These are phyloP conservation scores for Smittia sp. DNA, from an alignment of 2,888 invertebrate species.

Conservation along the genomic window DNA sequence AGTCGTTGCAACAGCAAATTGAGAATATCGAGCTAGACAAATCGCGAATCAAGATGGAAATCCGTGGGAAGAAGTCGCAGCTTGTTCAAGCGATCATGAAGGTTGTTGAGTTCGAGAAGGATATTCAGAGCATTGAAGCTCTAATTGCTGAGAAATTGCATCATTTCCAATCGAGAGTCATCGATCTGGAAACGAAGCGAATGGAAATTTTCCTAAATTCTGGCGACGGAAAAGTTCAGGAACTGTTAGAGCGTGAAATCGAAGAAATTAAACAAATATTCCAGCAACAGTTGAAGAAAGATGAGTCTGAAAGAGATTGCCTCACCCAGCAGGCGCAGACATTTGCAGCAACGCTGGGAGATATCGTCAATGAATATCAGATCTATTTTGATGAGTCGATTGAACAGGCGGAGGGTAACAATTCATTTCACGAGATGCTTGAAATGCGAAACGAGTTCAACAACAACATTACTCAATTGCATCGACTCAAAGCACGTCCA, in stretches of 20 bases:
- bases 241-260: not conserved
- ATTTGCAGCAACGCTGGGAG: slow-evolving; percentile 6
- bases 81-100: not conserved
- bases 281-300: not conserved
- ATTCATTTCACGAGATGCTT: not conserved
- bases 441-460: not conserved
- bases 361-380: not conserved
- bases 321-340: not conserved
- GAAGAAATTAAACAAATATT: not conserved
- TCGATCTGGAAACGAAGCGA: slow-evolving; percentile 6
- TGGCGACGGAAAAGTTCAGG: not conserved
- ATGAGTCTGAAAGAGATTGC: not conserved
- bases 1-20: not conserved
- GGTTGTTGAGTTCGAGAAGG: not conserved
- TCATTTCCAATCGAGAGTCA: slow-evolving; percentile 7
- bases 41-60: not conserved
- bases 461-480: not conserved
- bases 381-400: not conserved
- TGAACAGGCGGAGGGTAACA: not conserved
- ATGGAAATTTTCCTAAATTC: not conserved
- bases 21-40: slow-evolving; percentile 2
- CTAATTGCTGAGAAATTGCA: not conserved
- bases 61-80: not conserved
- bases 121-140: not conserved
- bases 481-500: not conserved